Conservation (phyloP, 1,140 invertebrate genomes). For the Araneus ventricosus region DNA sequence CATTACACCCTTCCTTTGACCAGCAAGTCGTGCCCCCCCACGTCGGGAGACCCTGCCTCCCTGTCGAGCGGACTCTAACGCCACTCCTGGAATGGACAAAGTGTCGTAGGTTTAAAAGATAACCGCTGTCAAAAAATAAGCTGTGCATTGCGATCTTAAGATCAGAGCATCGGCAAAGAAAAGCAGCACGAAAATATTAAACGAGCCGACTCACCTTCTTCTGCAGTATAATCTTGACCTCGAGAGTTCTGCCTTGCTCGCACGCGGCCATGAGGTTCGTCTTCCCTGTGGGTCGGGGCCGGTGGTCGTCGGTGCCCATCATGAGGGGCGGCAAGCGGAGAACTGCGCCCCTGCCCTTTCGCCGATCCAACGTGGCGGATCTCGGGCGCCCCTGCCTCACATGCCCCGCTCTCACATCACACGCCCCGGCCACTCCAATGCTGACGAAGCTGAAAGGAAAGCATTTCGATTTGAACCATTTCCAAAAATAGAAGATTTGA, state of each 20-base stretch:
- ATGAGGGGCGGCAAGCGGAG: conserved; percentile 67
- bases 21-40: too few relatives aligned
- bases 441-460: not conserved
- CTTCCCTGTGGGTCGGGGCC: conserved; percentile 79
- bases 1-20: too few relatives aligned
- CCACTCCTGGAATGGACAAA: too few relatives aligned
- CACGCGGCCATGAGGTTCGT: conserved; percentile 94
- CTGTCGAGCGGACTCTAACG: too few relatives aligned
- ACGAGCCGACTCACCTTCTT: conserved; percentile 78
- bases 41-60: too few relatives aligned
- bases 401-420: not conserved
- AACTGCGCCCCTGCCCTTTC: conserved; percentile 37
- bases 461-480: not conserved
- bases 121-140: too few relatives aligned
- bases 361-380: conserved; percentile 20
- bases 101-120: too few relatives aligned
- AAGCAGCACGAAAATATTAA: too few relatives aligned
- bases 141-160: too few relatives aligned
- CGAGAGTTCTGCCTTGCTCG: conserved; percentile 85
- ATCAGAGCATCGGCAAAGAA: too few relatives aligned
- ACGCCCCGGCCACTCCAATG: not conserved
- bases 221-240: conserved; percentile 80
- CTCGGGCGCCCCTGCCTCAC: not conserved
- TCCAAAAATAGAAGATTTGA: too few relatives aligned
- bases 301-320: conserved; percentile 37